Evolutionary conservation across 2,888 invertebrate species (phyloP), one percentile per base, ranked within the genome.

Genomic region (Stenoptilia bipunctidactyla): DNA sequence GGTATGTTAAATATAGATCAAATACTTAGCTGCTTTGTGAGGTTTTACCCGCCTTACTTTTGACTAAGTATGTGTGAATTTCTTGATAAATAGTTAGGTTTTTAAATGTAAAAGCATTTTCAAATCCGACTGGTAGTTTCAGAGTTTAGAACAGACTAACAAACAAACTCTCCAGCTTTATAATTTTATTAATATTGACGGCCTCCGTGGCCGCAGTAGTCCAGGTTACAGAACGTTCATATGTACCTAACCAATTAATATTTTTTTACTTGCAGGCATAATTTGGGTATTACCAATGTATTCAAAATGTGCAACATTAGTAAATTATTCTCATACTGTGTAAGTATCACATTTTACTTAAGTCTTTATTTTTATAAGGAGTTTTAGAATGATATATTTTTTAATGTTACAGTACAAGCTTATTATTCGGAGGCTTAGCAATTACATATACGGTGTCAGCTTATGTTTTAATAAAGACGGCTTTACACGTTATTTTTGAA

Each of bases 281-380:
- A 45, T 79, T 40, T 82, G 82, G 82, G 55, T 75, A 46, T 57
- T 82, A 46, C 80, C 82, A 1, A 64, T 82, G 66, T 79, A 73
- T 53, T 77, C 80, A 1, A 74, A 66, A 52, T 82, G 83, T 51
- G 56, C 65, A 13, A 55, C 70, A 1, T 43, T 60, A 27, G 64
- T 63, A 40, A 50, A 49, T 27, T 62, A 79, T 52, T 67, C 75
- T 1, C 82, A 77, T 57, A 47, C 74, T 13, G 37, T 60, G 82
- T 82, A 55, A 72, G 77, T 58, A 39, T 39, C 40, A 20, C 39
- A 34, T 34, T 9, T 30, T 37, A n/a, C 14, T 8, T 20, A 30
- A 3, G 1, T 30, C 15, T 20, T 37, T 15, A 30, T 38, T 14
- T 34, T 36, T 6, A 15, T 34, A 38, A 25, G 27, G 6, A 4